Base-by-base conservation (phyloP, 1,140 invertebrate genomes). In the Zaprionus ghesquierei region DNA sequence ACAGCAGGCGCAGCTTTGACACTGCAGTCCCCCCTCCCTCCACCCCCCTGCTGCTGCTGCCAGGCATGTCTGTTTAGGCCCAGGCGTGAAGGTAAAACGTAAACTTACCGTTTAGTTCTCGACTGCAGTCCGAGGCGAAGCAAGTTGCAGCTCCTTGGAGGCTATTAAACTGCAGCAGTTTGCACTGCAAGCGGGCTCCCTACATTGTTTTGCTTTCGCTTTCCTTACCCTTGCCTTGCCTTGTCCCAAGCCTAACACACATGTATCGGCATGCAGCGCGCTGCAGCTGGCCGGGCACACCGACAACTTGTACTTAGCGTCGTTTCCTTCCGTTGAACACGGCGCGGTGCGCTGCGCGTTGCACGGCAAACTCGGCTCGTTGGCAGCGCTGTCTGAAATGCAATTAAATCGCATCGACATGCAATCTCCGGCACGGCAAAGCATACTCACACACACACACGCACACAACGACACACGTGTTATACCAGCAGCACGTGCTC, bases 401-500 rank as follows among this genome's bases (percentile, higher is more conserved):
- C 82, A 86, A 86, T 86, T 86, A 86, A 86, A 76, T 86, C 76
- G 75, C 82, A 87, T 86, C 84, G 82, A 86, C 82, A 86, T 86
- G 82, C 82, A 86, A 86, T 86, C 82, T 89, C 84, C 84, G 82
- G 82, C 84, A 69, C 51, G 63, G 31, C 70, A 62, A 38, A 63
- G 49, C 65, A 77, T 61, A 81, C 54, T 50, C 60, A 65, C 54
- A 23, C 38, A 29, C 33, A 72, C 50, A 33, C 56, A 49, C 2
- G 58, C 10, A 35, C 46, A n/a, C 35, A 33, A 51, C 13, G 23
- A 8, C 27, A 8, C 5, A 6, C 51, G 22, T 9, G 18, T 41
- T 27, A 3, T 15, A 29, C 13, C 38, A 61, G 31, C n/a, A 41
- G 25, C 54, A 50, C 41, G 25, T 10, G 18, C 15, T 15, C 18